phyloP scores from a whole-genome alignment of 2,797 vertebrate genomes.

The Iguana delicatissima region DNA sequence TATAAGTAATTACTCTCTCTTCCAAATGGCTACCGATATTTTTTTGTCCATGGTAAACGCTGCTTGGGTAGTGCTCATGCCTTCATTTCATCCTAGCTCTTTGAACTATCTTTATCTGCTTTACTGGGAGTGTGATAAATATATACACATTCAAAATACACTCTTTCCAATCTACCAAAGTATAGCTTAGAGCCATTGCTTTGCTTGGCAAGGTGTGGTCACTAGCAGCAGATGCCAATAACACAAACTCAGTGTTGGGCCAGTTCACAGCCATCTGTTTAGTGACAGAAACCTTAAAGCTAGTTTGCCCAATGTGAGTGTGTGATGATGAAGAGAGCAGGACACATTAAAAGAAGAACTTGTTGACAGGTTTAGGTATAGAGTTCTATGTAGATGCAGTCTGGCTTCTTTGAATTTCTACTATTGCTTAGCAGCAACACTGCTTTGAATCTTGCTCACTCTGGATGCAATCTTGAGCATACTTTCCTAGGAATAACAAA shows the following conservation, averaged over 20 bases:
- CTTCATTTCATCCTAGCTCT: constrained; percentile 70
- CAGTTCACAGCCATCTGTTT: background rate
- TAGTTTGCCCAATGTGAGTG: background rate
- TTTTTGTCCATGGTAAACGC: constrained; percentile 69
- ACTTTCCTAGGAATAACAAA: background rate
- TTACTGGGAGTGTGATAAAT: constrained; percentile 63
- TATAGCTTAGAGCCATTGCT: background rate
- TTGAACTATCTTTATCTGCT: constrained; percentile 63
- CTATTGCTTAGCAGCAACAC: background rate
- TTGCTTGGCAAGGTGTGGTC: background rate
- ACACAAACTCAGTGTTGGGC: background rate
- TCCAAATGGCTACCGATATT: constrained; percentile 67
- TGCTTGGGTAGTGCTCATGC: constrained; percentile 63
- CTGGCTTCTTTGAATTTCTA: background rate
- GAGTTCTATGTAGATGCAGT: background rate
- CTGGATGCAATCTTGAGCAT: too few species aligned
- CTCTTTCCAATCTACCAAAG: background rate
- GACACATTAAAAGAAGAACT: background rate
- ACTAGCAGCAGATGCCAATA: background rate
- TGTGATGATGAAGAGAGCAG: too few species aligned
- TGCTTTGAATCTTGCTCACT: background rate
- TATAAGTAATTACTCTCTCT: constrained; percentile 74
- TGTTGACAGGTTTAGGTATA: background rate
- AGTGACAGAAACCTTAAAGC: background rate
- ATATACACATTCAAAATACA: background rate